Evolutionary conservation across 2,888 invertebrate genomes (phyloP).

Genomic region (Orthosia gracilis): DNA sequence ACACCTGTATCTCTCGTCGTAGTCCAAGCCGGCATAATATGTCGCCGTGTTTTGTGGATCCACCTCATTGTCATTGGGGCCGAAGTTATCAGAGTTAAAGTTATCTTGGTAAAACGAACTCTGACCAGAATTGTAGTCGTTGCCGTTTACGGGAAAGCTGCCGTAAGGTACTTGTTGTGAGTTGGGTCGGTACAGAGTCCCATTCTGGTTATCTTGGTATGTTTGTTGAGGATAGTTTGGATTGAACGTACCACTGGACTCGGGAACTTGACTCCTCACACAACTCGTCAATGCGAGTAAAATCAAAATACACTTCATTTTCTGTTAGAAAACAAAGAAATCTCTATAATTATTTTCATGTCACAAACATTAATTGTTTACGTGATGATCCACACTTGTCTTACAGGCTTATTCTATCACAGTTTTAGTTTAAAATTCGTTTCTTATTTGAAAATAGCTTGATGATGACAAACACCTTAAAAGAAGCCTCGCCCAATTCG

Average conservation of each 20-base stretch:
- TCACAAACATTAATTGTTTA: conserved; percentile 16
- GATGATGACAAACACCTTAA: conserved; percentile 70
- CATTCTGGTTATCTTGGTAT: conserved; percentile 79
- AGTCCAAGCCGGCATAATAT: conserved; percentile 86
- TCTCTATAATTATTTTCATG: conserved; percentile 48
- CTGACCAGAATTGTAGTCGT: conserved; percentile 82
- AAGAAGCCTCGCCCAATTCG: conserved; percentile 75
- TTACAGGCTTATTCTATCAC: conserved; percentile 57
- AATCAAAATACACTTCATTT: conserved; percentile 81
- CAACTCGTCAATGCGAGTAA: conserved; percentile 77
- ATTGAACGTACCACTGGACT: conserved; percentile 78
- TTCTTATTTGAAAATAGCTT: conserved; percentile 70
- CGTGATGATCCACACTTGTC: conserved; percentile 37
- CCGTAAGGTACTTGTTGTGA: conserved; percentile 86
- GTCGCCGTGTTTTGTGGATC: conserved; percentile 84
- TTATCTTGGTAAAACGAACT: conserved; percentile 86
- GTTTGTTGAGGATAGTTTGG: conserved; percentile 81
- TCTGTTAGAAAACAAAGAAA: conserved; percentile 69
- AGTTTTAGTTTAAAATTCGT: conserved; percentile 65
- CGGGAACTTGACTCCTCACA: conserved; percentile 81
- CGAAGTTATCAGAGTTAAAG: conserved; percentile 80
- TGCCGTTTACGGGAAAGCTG: conserved; percentile 83
- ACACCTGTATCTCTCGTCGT: conserved; percentile 91
- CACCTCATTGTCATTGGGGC: conserved; percentile 82
- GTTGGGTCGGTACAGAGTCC: conserved; percentile 79